Percentiles rank a stretch among this genome's conserved stretches.
phyloP scores from a whole-genome alignment of 1,140 invertebrate species.

The Neotoxoptera formosana region DNA sequence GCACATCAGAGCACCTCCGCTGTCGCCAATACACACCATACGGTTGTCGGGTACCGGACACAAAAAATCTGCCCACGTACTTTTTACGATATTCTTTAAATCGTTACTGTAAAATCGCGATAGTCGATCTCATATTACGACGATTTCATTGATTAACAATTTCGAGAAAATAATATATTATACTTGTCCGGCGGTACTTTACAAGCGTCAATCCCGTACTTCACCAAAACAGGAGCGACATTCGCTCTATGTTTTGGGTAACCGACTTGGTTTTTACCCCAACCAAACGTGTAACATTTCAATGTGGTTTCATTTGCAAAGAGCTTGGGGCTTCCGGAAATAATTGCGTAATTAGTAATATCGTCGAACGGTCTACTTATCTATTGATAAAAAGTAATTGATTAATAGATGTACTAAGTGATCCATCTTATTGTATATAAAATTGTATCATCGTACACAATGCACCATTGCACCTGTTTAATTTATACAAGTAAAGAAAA shows the following conservation, averaged over 20 bases:
- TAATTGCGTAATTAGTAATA: neutral
- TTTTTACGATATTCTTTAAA: neutral
- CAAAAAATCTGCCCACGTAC: constrained; percentile 20
- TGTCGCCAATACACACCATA: constrained; percentile 40
- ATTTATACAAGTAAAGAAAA: neutral
- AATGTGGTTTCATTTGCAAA: neutral
- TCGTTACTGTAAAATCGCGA: neutral
- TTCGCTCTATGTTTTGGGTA: neutral
- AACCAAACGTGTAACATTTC: constrained; percentile 25
- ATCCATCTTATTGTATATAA: neutral
- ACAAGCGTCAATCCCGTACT: constrained; percentile 37
- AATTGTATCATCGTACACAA: neutral
- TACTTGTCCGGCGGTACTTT: constrained; percentile 37
- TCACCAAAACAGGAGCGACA: neutral
- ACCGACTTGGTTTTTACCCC: constrained; percentile 1
- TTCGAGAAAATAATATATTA: neutral
- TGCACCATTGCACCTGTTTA: neutral
- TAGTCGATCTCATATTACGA: neutral
- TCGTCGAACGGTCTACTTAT: constrained; percentile 15
- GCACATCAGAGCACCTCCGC: constrained; percentile 37
- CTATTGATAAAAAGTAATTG: neutral
- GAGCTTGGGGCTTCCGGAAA: neutral
- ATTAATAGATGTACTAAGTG: neutral
- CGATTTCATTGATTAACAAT: neutral
- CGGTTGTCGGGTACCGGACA: neutral